Conservation (phyloP, 2,113 vertebrate genomes). For the Bothrops jararaca region DNA sequence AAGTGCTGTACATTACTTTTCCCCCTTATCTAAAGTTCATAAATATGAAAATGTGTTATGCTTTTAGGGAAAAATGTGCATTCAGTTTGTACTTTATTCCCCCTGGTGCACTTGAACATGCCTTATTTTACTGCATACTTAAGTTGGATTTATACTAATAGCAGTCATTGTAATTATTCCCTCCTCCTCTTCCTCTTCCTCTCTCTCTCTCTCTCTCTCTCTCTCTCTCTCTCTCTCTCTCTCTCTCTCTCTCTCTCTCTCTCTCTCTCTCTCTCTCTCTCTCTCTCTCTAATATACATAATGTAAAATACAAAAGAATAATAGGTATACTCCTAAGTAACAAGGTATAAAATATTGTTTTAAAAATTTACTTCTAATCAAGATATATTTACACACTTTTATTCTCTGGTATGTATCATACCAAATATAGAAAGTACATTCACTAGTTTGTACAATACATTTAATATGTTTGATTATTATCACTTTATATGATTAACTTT, state of each 20-base stretch:
- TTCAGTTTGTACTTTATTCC: background rate
- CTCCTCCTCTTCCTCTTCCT: background rate
- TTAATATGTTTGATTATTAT: background rate
- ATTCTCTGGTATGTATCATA: background rate
- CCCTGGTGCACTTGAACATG: background rate
- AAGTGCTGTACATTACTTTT: background rate
- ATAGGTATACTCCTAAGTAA: background rate
- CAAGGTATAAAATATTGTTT: background rate
- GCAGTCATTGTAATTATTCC: background rate
- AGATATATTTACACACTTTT: background rate
- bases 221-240: background rate
- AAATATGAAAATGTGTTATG: background rate
- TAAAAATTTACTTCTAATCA: background rate
- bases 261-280: too few relatives aligned
- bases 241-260: background rate
- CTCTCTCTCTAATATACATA: conserved; percentile 28
- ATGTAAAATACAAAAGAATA: conserved; percentile 17
- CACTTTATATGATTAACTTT: background rate
- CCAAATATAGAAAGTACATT: background rate
- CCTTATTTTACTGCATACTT: background rate
- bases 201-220: background rate
- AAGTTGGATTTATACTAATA: background rate
- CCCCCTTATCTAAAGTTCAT: background rate
- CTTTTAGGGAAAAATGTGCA: background rate
- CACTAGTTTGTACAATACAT: background rate